These are phyloP conservation scores for Drosophila sordidapex DNA, from an alignment of 2,888 invertebrate species.

Conservation along the genomic window DNA sequence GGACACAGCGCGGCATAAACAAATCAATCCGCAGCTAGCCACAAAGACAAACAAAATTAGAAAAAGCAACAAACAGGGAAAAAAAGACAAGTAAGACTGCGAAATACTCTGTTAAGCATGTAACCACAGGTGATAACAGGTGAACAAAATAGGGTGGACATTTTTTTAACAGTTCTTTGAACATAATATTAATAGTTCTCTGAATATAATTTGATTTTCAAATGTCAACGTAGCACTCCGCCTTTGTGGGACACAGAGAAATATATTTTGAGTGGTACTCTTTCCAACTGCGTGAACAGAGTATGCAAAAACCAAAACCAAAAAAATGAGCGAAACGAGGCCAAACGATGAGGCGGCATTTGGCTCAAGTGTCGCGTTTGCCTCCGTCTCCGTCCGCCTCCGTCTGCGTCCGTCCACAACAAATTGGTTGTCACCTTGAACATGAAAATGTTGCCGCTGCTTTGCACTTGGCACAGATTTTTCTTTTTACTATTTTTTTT, in stretches of 20 bases:
- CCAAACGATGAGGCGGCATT: slow-evolving; percentile 67
- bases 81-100: neutral
- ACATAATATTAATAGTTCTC: neutral
- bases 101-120: neutral
- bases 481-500: neutral
- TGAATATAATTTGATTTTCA: neutral
- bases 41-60: neutral
- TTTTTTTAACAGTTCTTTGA: neutral
- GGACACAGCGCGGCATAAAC: too few relatives aligned
- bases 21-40: neutral
- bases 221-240: neutral
- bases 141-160: neutral
- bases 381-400: neutral
- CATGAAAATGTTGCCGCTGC: slow-evolving; percentile 69
- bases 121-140: neutral
- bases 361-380: slow-evolving; percentile 59
- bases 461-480: slow-evolving; percentile 81
- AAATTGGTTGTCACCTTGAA: slow-evolving; percentile 76
- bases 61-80: neutral
- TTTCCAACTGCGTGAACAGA: neutral
- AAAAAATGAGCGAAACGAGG: slow-evolving; percentile 51
- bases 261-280: slow-evolving; percentile 5
- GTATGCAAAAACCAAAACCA: slow-evolving; percentile 5
- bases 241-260: neutral
- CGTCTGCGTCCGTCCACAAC: slow-evolving; percentile 11